These are phyloP conservation scores for Parnassius smintheus DNA, from an alignment of 2,888 invertebrate genomes.

Conservation along the genomic window DNA sequence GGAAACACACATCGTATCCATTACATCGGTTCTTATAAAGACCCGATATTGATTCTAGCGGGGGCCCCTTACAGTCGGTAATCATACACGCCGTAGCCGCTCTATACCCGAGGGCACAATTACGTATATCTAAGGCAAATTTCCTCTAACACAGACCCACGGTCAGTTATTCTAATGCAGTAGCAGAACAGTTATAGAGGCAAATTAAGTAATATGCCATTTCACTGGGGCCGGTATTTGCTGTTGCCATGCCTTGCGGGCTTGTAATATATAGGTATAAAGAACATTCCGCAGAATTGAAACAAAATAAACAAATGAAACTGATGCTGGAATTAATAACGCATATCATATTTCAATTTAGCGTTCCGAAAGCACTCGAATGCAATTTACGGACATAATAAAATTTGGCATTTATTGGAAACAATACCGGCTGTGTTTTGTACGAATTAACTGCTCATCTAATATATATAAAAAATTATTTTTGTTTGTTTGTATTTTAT, in stretches of 20 bases:
- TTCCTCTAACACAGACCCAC: slow-evolving; percentile 34
- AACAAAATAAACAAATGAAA: neutral
- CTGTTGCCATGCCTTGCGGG: slow-evolving; percentile 11
- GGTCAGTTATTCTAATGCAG: slow-evolving; percentile 32
- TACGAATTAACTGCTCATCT: no score
- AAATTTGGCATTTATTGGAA: no score
- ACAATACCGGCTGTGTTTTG: no score
- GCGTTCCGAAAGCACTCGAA: no score
- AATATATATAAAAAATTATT: no score
- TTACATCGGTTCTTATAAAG: slow-evolving; percentile 28
- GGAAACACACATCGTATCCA: slow-evolving; percentile 11
- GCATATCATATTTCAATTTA: neutral
- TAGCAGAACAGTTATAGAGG: slow-evolving; percentile 16
- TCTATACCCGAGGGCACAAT: slow-evolving; percentile 37
- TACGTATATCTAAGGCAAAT: slow-evolving; percentile 38
- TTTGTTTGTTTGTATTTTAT: no score
- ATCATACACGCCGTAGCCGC: slow-evolving; percentile 34
- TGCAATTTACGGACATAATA: no score
- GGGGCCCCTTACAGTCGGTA: slow-evolving; percentile 31
- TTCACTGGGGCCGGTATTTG: slow-evolving; percentile 18
- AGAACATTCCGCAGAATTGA: neutral
- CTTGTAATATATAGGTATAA: neutral
- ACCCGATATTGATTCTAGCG: slow-evolving; percentile 37
- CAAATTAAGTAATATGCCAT: slow-evolving; percentile 21
- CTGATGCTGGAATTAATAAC: neutral